Base-by-base conservation (phyloP, 2,888 invertebrate species). In the Mesochorus sp. region DNA sequence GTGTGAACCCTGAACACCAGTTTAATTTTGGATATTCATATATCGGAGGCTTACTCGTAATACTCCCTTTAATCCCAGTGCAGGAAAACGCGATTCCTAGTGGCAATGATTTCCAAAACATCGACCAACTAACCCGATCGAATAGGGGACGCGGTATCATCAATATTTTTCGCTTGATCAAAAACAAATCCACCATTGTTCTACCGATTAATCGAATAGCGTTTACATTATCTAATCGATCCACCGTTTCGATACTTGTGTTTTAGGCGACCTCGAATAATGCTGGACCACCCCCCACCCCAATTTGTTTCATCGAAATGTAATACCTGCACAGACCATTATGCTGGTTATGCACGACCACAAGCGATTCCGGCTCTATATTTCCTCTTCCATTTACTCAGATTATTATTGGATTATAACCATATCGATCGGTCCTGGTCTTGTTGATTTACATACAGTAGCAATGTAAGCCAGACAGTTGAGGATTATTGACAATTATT, bases 151-250 rank as follows among this genome's bases (percentile, higher is more conserved):
- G 53, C 37, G 37, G 67, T 72, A 74, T 67, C 75, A 78, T 80
- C 78, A 68, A 79, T 67, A 77, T 79, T 76, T 80, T 79, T 77
- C 62, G 70, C 53, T 70, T 47, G 67, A 61, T 76, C 61, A 64
- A 55, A 68, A 57, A 67, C 53, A 62, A 73, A 81, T 70, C 74
- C 78, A 55, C 31, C 47, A 14, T 28, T 12, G 31, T 51, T 74
- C 79, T 79, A 70, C 70, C 83, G 85, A 85, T 86, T 85, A 85
- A 87, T 85, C 83, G 83, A 84, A 87, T 85, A 85, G 77, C 85
- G 85, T 85, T 82, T 83, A 77, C 80, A 76, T 84, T 82, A 87
- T 87, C 87, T 85, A 86, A 87, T 86, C 80, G 78, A 77, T 80
- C 72, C 62, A 49, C 71, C 57, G 42, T 62, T 71, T 44, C 44